phyloP scores from a whole-genome alignment of 1,140 invertebrate genomes.

The Phenacoccus solenopsis region DNA sequence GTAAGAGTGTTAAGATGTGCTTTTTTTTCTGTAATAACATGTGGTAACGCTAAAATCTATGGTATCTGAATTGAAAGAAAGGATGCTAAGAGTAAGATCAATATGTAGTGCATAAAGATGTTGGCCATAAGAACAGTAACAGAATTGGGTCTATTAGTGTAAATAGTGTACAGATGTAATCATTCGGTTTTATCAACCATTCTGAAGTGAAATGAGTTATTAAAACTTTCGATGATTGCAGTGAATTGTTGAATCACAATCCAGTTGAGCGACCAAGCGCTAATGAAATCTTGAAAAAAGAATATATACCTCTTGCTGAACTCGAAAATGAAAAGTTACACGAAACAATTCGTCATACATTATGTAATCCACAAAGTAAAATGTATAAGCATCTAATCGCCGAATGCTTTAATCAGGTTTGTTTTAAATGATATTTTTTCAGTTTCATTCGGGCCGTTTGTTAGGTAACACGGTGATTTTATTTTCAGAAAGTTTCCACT shows the following conservation, averaged over 20 bases:
- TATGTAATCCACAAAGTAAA: constrained; percentile 67
- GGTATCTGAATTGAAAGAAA: no score
- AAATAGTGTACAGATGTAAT: no score
- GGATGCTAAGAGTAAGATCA: no score
- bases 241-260: constrained; percentile 77
- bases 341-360: constrained; percentile 58
- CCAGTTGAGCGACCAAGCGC: constrained; percentile 66
- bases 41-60: no score
- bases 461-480: constrained; percentile 5
- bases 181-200: background rate
- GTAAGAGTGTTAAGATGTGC: no score
- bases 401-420: constrained; percentile 49
- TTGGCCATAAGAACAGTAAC: no score
- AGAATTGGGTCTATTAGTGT: no score
- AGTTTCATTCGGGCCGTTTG: background rate
- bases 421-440: background rate
- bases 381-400: constrained; percentile 63
- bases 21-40: no score
- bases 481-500: constrained; percentile 40
- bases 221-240: constrained; percentile 26
- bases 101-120: no score
- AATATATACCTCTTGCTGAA: constrained; percentile 56
- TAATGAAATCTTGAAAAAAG: constrained; percentile 63
- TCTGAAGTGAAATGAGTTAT: background rate
- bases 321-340: constrained; percentile 67